These are phyloP conservation scores for Oryctolagus cuniculus DNA, from an alignment of 2,113 vertebrate genomes.

Conservation along the genomic window DNA sequence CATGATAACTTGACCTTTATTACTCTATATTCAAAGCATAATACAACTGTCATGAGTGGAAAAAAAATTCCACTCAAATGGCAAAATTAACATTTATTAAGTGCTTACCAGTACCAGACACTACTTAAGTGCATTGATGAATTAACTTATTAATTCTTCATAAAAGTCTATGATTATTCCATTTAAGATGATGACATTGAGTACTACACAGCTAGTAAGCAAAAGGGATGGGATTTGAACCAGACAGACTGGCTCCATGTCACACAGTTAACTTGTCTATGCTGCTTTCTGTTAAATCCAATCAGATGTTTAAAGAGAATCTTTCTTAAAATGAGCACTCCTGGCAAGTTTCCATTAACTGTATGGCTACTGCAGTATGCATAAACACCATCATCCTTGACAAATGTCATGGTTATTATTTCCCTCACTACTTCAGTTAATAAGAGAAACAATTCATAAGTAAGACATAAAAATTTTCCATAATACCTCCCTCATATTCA, in stretches of 20 bases:
- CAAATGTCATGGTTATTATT: background rate
- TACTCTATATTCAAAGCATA: background rate
- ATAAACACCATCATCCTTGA: background rate
- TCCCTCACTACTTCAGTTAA: background rate
- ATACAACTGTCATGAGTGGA: background rate
- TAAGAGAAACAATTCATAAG: background rate
- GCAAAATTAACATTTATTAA: constrained; percentile 10
- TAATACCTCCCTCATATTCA: background rate
- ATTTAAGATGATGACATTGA: background rate
- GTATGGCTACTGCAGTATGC: background rate
- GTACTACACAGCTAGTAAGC: background rate
- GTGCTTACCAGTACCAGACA: background rate
- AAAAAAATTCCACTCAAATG: background rate
- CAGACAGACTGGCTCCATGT: background rate
- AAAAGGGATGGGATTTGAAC: background rate
- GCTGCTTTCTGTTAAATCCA: background rate
- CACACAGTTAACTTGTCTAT: background rate
- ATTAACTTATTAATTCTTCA: background rate
- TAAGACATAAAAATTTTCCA: background rate
- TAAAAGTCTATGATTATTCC: background rate
- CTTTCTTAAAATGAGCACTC: background rate
- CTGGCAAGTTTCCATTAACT: background rate
- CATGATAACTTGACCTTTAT: background rate
- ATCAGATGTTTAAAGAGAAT: background rate
- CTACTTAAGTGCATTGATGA: background rate